Evolutionary conservation across 1,140 invertebrate genomes (phyloP).

Genomic region (Megalopta genalis): DNA sequence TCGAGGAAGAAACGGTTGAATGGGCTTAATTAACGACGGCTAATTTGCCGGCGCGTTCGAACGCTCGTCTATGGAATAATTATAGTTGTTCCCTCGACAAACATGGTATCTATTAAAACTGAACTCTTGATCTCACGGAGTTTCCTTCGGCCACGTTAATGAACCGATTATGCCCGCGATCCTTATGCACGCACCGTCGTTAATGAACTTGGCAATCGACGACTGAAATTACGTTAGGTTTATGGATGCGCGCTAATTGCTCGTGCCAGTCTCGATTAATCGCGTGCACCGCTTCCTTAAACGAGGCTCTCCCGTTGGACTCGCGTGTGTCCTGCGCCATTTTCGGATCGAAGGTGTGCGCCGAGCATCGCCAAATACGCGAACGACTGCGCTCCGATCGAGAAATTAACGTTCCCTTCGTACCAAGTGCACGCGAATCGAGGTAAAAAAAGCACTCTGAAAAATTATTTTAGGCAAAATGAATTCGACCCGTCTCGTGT

Average conservation of each 20-base stretch:
- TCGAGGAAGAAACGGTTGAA: too few species aligned
- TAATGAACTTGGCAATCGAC: constrained; percentile 42
- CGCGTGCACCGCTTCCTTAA: constrained; percentile 33
- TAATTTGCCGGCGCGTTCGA: too few species aligned
- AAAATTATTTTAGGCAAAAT: too few species aligned
- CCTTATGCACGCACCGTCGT: not conserved
- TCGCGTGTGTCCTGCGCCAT: not conserved
- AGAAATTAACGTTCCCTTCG: too few species aligned
- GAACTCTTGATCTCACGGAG: not conserved
- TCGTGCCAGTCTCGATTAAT: constrained; percentile 51
- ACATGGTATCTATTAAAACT: not conserved
- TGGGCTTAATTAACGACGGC: too few species aligned
- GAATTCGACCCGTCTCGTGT: too few species aligned
- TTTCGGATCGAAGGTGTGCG: not conserved
- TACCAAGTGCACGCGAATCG: too few species aligned
- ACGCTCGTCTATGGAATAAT: too few species aligned
- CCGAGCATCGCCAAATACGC: too few species aligned
- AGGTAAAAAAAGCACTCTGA: too few species aligned
- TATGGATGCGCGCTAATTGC: constrained; percentile 45
- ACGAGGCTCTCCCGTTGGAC: not conserved
- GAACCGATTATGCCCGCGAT: not conserved
- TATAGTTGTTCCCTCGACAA: too few species aligned
- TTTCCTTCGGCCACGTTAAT: not conserved
- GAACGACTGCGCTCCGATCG: too few species aligned
- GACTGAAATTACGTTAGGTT: constrained; percentile 40